Base-by-base conservation (phyloP, 37 sponge, comb jelly and placozoan species). In the Cliona cf. orientalis region DNA sequence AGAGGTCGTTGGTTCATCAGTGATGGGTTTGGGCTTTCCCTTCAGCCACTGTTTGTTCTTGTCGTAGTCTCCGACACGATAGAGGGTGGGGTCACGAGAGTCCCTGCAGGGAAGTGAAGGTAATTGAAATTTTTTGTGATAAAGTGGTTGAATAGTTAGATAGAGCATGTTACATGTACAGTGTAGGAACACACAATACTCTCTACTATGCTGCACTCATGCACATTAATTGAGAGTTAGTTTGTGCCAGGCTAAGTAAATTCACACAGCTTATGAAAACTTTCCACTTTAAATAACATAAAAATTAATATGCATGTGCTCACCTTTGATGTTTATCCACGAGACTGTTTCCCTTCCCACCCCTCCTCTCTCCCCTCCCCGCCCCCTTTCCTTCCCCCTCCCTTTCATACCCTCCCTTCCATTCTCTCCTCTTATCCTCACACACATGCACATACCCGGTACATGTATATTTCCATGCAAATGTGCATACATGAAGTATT, bases 101-200 rank as follows among this genome's bases (percentile, higher is more conserved):
- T 61, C 78, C 29, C 78, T 77, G 78, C 40, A 26, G 7, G 26
- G 31, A 29, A 36, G 73, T 46, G 53, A 29, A 35, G n/a, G n/a
- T n/a, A n/a, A n/a, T n/a, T n/a, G n/a, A n/a, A n/a, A 39, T 35
- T 69, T 35, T 69, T 35, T 69, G 70, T 69, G 70, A 39, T 35
- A 39, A 39, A 39, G 70, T 69, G 70, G 34, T 35, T 69, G 68
- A 39, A 39, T 46, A 35, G 31, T 28, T 11, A 49, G 17, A 49
- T 49, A 17, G 14, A 49, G 14, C 14, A 17, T 19, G 55, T 11
- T 19, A 49, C 55, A 11, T 49, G 11, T 19, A 49, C 14, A 49
- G 55, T 17, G 17, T 31, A 19, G n/a, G 62, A 23, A 61, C 56
- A 53, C 56, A 53, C 56, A 53, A 19, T 53, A 53, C 12, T 53